Evolutionary conservation across 1,140 invertebrate genomes (phyloP).

Genomic region (Hypsibius dujardini): DNA sequence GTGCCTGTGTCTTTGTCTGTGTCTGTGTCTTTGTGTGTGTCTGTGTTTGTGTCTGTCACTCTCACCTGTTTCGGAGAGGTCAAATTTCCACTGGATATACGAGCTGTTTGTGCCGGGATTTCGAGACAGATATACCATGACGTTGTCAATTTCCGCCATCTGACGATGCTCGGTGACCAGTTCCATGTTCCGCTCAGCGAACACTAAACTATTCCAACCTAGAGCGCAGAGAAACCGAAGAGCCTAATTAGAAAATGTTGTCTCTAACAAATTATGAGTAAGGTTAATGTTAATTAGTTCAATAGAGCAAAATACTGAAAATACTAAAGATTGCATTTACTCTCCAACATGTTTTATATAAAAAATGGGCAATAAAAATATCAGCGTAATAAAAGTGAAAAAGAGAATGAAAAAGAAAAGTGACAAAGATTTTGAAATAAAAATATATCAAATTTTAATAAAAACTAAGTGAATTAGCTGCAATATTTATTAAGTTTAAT

Average conservation of each 20-base stretch:
- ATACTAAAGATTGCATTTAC: neutral
- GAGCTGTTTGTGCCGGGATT: neutral
- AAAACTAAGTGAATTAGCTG: neutral
- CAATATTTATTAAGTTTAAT: neutral
- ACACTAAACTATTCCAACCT: no score
- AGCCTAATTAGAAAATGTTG: neutral
- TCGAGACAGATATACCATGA: neutral
- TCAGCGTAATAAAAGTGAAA: neutral
- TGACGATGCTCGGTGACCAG: neutral
- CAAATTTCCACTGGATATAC: no score
- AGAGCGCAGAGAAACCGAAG: no score
- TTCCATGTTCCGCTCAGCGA: conserved; percentile 3
- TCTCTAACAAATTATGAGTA: neutral
- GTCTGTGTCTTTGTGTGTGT: no score
- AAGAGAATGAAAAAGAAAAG: neutral
- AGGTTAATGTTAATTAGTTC: conserved; percentile 5
- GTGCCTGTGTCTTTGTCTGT: no score
- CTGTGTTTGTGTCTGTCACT: no score
- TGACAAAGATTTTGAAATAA: neutral
- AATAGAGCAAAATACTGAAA: neutral
- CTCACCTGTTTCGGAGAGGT: no score
- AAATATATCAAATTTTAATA: neutral
- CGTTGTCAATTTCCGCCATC: neutral
- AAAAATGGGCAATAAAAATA: neutral
- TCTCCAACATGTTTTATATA: neutral